Conservation (phyloP, 2,113 vertebrate genomes). For the Apaloderma vittatum region DNA sequence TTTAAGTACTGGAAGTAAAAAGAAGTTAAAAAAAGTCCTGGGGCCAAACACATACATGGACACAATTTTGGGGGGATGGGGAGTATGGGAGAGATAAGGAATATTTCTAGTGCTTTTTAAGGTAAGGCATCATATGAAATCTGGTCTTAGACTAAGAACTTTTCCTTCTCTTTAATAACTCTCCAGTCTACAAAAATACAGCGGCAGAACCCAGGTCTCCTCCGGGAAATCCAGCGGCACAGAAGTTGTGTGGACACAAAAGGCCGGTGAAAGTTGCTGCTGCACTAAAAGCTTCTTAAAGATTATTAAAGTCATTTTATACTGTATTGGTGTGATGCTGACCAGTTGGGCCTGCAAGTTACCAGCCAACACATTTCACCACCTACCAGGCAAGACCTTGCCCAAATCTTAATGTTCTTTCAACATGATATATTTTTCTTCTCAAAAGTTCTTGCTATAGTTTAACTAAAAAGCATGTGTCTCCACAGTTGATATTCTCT, state of each 20-base stretch:
- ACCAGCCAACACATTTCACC: neutral
- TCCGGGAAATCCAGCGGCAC: neutral
- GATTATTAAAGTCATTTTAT: neutral
- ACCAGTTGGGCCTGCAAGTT: neutral
- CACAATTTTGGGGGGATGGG: neutral
- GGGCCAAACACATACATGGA: neutral
- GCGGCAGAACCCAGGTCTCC: neutral
- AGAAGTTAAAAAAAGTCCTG: neutral
- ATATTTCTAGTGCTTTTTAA: neutral
- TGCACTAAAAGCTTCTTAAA: neutral
- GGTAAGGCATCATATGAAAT: neutral
- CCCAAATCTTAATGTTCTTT: neutral
- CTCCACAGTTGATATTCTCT: neutral
- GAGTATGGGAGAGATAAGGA: rapidly evolving
- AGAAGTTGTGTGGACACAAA: neutral
- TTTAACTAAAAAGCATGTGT: neutral
- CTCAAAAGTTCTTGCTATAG: neutral
- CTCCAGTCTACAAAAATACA: neutral
- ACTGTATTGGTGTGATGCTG: neutral
- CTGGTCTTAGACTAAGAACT: neutral
- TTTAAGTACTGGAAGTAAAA: neutral
- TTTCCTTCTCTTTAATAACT: neutral
- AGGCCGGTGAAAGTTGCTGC: neutral
- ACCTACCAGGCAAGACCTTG: neutral
- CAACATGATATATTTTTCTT: neutral